These are phyloP conservation scores for Poicephalus gulielmi DNA, from an alignment of 2,113 vertebrate species.

Conservation along the genomic window DNA sequence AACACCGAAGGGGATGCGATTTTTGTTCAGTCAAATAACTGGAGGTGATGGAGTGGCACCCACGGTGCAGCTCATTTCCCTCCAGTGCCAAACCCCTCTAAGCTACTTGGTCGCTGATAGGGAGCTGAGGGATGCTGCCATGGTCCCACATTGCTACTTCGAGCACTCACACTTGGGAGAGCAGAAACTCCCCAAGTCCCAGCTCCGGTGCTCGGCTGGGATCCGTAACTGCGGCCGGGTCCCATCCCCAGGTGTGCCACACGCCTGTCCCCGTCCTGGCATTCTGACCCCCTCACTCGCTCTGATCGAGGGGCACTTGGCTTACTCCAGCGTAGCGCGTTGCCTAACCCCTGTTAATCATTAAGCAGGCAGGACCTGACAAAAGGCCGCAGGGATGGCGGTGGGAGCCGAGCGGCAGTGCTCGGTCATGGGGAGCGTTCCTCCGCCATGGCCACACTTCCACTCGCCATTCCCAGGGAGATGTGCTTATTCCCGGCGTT, in stretches of 20 bases:
- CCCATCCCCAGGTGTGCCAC: fast-evolving
- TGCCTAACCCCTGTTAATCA: slow-evolving; percentile 11
- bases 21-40: fast-evolving
- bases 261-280: not conserved
- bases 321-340: not conserved
- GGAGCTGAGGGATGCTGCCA: not conserved
- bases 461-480: not conserved
- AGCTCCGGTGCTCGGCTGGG: fast-evolving
- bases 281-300: not conserved
- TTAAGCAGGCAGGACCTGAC: not conserved
- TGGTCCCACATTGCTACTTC: not conserved
- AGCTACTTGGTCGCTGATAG: fast-evolving
- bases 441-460: fast-evolving
- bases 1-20: fast-evolving
- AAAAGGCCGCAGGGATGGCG: not conserved
- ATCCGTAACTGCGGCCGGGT: fast-evolving
- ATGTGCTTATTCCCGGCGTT: not conserved
- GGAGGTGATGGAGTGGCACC: not conserved
- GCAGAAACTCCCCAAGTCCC: not conserved
- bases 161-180: fast-evolving
- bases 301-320: not conserved
- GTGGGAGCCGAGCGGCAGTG: fast-evolving
- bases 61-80: no score
- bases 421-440: fast-evolving
- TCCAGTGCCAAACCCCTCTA: not conserved